Conservation (phyloP, 2,888 invertebrate species). For the Iphiclides podalirius region DNA sequence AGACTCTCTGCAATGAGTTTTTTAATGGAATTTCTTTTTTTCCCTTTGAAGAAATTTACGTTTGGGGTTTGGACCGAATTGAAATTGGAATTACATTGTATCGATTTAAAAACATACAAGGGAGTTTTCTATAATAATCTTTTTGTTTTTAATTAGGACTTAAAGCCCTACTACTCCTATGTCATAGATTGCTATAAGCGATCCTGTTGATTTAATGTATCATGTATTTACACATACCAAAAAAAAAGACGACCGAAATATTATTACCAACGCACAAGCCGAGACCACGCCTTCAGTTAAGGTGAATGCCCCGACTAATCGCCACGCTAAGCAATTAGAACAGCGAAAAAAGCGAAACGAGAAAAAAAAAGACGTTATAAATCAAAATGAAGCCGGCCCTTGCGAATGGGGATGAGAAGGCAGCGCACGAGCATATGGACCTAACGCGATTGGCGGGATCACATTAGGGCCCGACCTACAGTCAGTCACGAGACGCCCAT, state of each 20-base stretch:
- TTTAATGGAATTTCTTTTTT: not conserved
- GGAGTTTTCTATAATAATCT: no score
- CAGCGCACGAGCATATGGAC: conserved; percentile 5
- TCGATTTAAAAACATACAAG: no score
- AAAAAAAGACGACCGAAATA: no score
- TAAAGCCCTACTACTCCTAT: no score
- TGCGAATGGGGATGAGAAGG: conserved; percentile 14
- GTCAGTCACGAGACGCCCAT: conserved; percentile 15
- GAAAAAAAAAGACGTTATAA: not conserved
- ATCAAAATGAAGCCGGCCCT: conserved; percentile 7
- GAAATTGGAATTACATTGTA: no score
- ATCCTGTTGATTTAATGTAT: no score
- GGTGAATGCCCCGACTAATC: conserved; percentile 15
- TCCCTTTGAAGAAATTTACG: no score
- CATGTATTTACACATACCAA: no score
- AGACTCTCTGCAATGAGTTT: not conserved
- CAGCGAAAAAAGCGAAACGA: conserved; percentile 1
- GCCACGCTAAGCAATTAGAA: conserved; percentile 17
- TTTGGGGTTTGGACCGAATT: no score
- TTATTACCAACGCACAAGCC: not conserved
- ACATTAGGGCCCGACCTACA: conserved; percentile 16
- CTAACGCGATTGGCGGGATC: conserved; percentile 19
- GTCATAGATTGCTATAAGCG: no score
- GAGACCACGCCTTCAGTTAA: conserved; percentile 6
- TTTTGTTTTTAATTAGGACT: no score